Percentiles rank a stretch among this genome's conserved stretches.
phyloP scores from a whole-genome alignment of 2,113 vertebrate species.

The Aphyosemion australe region DNA sequence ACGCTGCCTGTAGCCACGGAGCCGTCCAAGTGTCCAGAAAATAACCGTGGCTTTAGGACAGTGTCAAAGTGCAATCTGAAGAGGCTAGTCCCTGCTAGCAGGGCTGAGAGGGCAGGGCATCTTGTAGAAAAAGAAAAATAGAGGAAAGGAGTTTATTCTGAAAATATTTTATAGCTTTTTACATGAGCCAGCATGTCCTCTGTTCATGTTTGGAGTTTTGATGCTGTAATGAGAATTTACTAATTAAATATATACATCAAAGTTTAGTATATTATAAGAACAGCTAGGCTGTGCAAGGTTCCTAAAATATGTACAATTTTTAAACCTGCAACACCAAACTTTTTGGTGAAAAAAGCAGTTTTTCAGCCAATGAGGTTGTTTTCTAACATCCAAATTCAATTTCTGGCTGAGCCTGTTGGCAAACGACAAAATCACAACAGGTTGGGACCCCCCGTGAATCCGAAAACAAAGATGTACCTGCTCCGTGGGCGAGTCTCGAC shows the following conservation, averaged over 20 bases:
- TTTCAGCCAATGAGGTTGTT: background rate
- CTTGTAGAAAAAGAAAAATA: background rate
- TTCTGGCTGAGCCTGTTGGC: constrained; percentile 1
- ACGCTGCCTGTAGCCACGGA: constrained; percentile 28
- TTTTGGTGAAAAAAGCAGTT: background rate
- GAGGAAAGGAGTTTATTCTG: too few species aligned
- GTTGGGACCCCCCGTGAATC: constrained; percentile 3
- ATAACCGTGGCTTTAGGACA: constrained; percentile 10
- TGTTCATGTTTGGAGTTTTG: too few species aligned
- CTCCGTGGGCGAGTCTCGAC: constrained; percentile 1
- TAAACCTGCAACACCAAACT: too few species aligned
- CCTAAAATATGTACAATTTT: too few species aligned
- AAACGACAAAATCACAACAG: background rate
- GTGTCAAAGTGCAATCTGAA: constrained; percentile 1
- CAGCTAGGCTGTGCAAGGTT: too few species aligned
- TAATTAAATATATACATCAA: too few species aligned
- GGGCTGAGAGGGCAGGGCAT: background rate
- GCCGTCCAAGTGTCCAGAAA: constrained; percentile 32
- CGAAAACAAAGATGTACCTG: constrained; percentile 4
- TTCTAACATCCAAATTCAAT: background rate
- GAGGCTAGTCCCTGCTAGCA: background rate
- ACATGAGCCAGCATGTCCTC: too few species aligned
- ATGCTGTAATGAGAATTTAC: too few species aligned
- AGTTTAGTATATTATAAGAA: too few species aligned
- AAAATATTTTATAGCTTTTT: too few species aligned